These are phyloP conservation scores for Nycteola revayana DNA, from an alignment of 2,888 invertebrate species.

Conservation along the genomic window DNA sequence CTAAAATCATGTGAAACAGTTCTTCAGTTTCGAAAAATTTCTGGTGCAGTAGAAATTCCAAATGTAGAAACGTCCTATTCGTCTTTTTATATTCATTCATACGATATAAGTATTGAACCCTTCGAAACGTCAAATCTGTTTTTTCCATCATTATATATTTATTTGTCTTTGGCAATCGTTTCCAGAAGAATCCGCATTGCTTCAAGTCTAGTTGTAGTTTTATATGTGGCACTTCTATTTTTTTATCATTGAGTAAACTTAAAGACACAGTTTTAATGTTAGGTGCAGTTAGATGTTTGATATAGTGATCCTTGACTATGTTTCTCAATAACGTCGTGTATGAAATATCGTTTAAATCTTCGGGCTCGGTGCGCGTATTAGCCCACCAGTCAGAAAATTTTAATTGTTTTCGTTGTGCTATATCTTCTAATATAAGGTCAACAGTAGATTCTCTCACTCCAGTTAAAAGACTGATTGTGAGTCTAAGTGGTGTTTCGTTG, in stretches of 20 bases:
- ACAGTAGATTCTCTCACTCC: slow-evolving; percentile 1
- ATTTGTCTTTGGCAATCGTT: slow-evolving; percentile 19
- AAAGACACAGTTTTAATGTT: too few relatives aligned
- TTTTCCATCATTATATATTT: slow-evolving; percentile 30
- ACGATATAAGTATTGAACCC: slow-evolving; percentile 27
- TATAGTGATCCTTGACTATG: too few relatives aligned
- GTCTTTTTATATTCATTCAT: slow-evolving; percentile 23
- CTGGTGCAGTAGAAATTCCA: slow-evolving; percentile 6
- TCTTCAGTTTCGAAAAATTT: too few relatives aligned
- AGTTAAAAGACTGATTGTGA: slow-evolving; percentile 7
- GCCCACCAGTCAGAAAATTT: too few relatives aligned
- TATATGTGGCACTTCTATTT: too few relatives aligned
- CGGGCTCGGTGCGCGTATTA: too few relatives aligned
- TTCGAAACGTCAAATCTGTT: slow-evolving; percentile 15
- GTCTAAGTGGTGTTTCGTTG: neutral
- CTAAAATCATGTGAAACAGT: neutral
- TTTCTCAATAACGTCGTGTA: too few relatives aligned
- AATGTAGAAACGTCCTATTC: slow-evolving; percentile 11
- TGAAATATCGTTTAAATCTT: too few relatives aligned
- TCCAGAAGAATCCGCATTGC: slow-evolving; percentile 26
- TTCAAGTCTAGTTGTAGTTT: too few relatives aligned
- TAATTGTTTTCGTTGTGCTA: neutral
- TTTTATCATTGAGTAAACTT: too few relatives aligned
- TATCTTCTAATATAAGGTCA: neutral
- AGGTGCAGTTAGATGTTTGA: too few relatives aligned